Evolutionary conservation across 2,888 invertebrate species (phyloP), one percentile per base, ranked within the genome.

Genomic region (Tryphoninae sp.): DNA sequence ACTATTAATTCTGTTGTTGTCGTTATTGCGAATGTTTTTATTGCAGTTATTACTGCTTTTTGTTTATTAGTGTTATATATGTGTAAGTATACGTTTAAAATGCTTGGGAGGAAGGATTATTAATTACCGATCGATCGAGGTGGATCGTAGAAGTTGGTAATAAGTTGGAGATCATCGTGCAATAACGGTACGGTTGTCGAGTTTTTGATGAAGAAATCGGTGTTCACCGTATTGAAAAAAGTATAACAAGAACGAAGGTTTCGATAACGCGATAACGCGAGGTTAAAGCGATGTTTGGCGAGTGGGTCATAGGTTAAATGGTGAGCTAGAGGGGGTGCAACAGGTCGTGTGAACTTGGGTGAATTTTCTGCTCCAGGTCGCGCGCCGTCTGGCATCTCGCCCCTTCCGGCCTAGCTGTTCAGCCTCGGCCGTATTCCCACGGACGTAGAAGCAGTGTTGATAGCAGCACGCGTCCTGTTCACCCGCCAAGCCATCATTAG

Each of bases 321-420:
- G 89, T 89, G 90, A 90, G 90, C 90, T 89, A 91, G 87, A 84
- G 89, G 91, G 91, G 90, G 91, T 91, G 92, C 92, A 92, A 92
- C 92, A 92, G 92, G 92, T 92, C 92, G 91, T 91, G 91, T 91
- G 91, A 91, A 91, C 90, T 91, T 91, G 91, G 91, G 89, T 89
- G 90, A 91, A 92, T 91, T 92, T 92, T 92, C 91, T 90, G 90
- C 90, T 91, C 88, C 89, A 89, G 89, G 89, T 87, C 88, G 89
- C 89, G 89, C 89, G 89, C 90, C 88, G 90, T 89, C 89, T 89
- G 87, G 88, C 90, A 87, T 90, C 88, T 87, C 83, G 85, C 84
- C 83, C 85, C 87, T 85, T 86, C 84, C 67, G 69, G 80, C 72
- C 76, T 64, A 69, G 76, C 84, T 84, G 49, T 64, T 49, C 79